These are phyloP conservation scores for Antennarius maculatus DNA, from an alignment of 2,797 vertebrate species.

Conservation along the genomic window DNA sequence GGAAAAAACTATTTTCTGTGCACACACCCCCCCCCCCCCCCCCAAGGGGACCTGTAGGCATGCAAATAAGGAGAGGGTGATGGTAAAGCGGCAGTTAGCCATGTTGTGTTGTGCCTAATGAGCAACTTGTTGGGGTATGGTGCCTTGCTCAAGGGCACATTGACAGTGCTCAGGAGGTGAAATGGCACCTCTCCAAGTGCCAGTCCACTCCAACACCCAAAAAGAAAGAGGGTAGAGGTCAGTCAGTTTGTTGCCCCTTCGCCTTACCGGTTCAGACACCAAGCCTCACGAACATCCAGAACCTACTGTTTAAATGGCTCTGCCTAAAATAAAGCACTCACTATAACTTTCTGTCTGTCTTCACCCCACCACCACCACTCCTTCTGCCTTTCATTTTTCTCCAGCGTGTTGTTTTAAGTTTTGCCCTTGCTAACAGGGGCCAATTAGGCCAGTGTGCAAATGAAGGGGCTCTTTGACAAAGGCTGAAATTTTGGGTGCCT, in stretches of 20 bases:
- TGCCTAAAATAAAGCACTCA: conserved; percentile 36
- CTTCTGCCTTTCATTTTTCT: conserved; percentile 51
- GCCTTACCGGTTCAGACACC: conserved; percentile 36
- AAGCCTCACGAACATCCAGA: conserved; percentile 16
- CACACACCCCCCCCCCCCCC: too few species aligned
- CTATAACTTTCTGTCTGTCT: conserved; percentile 1
- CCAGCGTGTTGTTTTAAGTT: conserved; percentile 31
- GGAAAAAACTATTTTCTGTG: too few species aligned
- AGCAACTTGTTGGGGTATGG: too few species aligned
- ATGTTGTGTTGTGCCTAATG: too few species aligned
- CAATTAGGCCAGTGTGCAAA: conserved; percentile 82
- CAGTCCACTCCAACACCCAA: not conserved
- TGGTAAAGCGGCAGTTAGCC: too few species aligned
- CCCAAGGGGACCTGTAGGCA: too few species aligned
- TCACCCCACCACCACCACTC: conserved; percentile 27
- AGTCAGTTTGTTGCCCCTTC: conserved; percentile 24
- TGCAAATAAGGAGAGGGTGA: too few species aligned
- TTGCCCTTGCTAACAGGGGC: conserved; percentile 65
- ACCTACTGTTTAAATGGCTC: conserved; percentile 26
- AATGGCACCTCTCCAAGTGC: too few species aligned
- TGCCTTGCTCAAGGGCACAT: too few species aligned
- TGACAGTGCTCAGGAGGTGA: too few species aligned
- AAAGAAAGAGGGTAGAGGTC: conserved; percentile 16
- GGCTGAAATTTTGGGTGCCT: conserved; percentile 85
- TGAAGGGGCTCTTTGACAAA: conserved; percentile 83